These are phyloP conservation scores for Nesoenas mayeri DNA, from an alignment of 2,113 vertebrate genomes.

Conservation along the genomic window DNA sequence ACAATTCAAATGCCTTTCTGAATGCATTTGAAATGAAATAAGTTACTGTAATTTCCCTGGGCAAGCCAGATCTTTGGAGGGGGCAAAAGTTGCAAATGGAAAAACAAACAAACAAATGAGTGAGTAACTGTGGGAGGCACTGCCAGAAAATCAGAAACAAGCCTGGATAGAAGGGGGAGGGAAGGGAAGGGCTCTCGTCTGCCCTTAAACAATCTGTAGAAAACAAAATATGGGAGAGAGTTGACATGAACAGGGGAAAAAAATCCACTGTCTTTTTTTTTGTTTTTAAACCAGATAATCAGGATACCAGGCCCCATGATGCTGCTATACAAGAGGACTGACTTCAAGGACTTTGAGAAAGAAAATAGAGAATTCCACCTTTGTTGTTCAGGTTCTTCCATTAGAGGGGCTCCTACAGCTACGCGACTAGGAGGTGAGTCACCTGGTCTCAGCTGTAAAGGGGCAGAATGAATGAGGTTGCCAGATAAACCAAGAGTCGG, in stretches of 20 bases:
- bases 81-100: slow-evolving; percentile 46
- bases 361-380: background rate
- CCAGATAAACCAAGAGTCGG: background rate
- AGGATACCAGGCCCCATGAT: background rate
- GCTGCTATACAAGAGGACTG: background rate
- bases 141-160: slow-evolving; percentile 29
- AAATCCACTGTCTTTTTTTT: background rate
- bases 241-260: background rate
- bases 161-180: background rate
- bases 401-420: background rate
- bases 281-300: background rate
- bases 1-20: slow-evolving; percentile 35
- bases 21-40: slow-evolving; percentile 26
- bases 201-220: background rate
- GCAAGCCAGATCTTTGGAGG: slow-evolving; percentile 22
- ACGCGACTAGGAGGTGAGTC: background rate
- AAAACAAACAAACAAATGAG: slow-evolving; percentile 47
- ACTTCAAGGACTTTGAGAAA: background rate
- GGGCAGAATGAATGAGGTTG: background rate
- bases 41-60: slow-evolving; percentile 29
- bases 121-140: slow-evolving; percentile 27
- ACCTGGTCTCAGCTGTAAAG: background rate
- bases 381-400: background rate
- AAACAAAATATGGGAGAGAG: slow-evolving; percentile 11
- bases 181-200: background rate